A percentile compares a stretch with the other conserved stretches of the same genome.
These are phyloP conservation scores for Mamestra configurata DNA, from an alignment of 1,140 invertebrate species.

Conservation along the genomic window DNA sequence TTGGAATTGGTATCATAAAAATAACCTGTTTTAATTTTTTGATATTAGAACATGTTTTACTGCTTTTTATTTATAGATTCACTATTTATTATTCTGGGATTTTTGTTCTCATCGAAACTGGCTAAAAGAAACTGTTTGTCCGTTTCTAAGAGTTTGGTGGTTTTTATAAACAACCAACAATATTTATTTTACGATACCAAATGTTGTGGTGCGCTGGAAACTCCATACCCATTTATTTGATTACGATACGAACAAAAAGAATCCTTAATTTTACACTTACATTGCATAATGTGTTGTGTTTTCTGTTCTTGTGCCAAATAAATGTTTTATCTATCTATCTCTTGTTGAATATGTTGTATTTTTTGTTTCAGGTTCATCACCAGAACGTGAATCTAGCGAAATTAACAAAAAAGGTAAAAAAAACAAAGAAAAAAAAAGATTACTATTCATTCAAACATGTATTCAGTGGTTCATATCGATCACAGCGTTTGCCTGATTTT, in stretches of 20 bases:
- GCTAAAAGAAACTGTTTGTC: conserved; percentile 3
- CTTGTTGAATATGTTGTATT: background rate
- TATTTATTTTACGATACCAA: background rate
- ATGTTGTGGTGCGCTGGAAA: background rate
- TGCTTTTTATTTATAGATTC: conserved; percentile 7
- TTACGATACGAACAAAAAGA: background rate
- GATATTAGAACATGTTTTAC: conserved; percentile 21
- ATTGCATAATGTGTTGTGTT: background rate
- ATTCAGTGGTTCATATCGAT: conserved; percentile 58
- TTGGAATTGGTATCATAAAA: conserved; percentile 1
- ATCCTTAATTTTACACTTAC: background rate
- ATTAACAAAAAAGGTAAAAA: conserved; percentile 82
- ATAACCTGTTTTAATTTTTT: background rate
- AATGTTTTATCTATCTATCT: too few relatives aligned
- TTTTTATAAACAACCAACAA: background rate
- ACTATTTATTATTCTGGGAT: background rate
- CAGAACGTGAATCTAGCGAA: conserved; percentile 76
- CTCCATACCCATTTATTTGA: background rate
- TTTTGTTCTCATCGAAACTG: background rate
- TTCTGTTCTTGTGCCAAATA: too few relatives aligned
- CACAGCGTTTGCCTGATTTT: conserved; percentile 67
- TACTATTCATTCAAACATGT: conserved; percentile 69
- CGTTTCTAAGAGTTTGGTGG: conserved; percentile 1
- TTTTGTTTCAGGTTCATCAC: conserved; percentile 78
- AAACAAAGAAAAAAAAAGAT: conserved; percentile 61